Conservation (phyloP, 2,797 vertebrate genomes). For the Netta rufina region DNA sequence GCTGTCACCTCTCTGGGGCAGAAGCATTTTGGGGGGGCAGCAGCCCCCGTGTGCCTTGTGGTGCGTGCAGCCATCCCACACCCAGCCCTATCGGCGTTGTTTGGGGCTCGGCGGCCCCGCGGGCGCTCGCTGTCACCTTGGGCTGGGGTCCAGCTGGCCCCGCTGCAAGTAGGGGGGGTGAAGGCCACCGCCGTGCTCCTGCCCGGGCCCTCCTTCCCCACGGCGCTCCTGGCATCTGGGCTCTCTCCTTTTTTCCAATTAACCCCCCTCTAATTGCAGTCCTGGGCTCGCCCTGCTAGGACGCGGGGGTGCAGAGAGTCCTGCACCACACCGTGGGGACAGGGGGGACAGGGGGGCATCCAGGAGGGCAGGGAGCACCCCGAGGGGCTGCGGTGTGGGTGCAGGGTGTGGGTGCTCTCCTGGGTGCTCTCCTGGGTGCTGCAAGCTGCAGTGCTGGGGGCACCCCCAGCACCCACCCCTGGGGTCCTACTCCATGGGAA, state of each 20-base stretch:
- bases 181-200: background rate
- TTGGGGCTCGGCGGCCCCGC: background rate
- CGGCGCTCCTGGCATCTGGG: background rate
- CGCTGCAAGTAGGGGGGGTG: background rate
- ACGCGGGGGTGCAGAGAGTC: background rate
- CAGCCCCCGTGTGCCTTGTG: rapidly evolving
- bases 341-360: background rate
- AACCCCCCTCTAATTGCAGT: background rate
- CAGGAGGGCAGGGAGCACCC: background rate
- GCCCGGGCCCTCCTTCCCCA: rapidly evolving
- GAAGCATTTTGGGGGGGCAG: background rate
- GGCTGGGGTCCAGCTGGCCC: background rate
- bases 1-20: background rate
- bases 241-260: background rate
- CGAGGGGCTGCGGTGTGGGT: background rate
- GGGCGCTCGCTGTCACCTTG: background rate
- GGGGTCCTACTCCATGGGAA: background rate
- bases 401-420: background rate
- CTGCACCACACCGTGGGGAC: rapidly evolving
- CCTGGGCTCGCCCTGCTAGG: background rate
- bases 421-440: background rate
- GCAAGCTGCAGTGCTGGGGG: background rate
- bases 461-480: background rate
- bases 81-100: background rate
- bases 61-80: background rate